phyloP scores from a whole-genome alignment of 2,113 vertebrate species.

The Thryonomys swinderianus region DNA sequence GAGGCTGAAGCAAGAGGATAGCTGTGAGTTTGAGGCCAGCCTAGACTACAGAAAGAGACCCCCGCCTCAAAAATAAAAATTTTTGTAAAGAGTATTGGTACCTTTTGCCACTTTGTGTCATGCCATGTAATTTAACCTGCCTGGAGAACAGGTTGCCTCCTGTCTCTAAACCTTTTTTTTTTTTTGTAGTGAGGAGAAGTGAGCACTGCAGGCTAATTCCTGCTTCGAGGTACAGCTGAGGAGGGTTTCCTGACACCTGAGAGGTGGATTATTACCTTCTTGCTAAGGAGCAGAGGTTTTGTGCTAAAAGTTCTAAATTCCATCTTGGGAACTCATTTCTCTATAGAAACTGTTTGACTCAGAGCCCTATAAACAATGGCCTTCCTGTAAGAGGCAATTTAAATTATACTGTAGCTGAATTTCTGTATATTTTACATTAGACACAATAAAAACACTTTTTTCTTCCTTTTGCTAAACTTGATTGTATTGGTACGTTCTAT shows the following conservation, averaged over 20 bases:
- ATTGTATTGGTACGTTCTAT: too few species aligned
- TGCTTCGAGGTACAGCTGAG: not conserved
- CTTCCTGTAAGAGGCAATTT: constrained; percentile 2
- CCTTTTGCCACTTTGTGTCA: not conserved
- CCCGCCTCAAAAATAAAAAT: not conserved
- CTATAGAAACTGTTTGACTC: constrained; percentile 63
- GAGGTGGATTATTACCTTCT: not conserved
- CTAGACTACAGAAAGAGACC: not conserved
- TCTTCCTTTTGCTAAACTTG: too few species aligned
- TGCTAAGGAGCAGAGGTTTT: constrained; percentile 35
- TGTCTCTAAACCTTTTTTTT: not conserved
- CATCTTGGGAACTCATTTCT: constrained; percentile 59
- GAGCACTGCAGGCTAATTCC: not conserved
- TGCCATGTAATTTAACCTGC: not conserved
- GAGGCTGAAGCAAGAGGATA: not conserved
- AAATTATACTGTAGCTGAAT: constrained; percentile 12
- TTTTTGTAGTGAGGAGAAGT: not conserved
- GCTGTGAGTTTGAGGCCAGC: not conserved
- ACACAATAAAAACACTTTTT: not conserved
- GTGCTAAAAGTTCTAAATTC: constrained; percentile 61
- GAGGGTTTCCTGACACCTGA: not conserved
- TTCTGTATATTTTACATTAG: constrained; percentile 47
- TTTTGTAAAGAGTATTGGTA: constrained; percentile 17
- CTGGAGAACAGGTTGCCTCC: not conserved
- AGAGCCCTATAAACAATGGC: constrained; percentile 47